These are phyloP conservation scores for Drosophila elegans DNA, from an alignment of 1,140 invertebrate genomes.

Conservation along the genomic window DNA sequence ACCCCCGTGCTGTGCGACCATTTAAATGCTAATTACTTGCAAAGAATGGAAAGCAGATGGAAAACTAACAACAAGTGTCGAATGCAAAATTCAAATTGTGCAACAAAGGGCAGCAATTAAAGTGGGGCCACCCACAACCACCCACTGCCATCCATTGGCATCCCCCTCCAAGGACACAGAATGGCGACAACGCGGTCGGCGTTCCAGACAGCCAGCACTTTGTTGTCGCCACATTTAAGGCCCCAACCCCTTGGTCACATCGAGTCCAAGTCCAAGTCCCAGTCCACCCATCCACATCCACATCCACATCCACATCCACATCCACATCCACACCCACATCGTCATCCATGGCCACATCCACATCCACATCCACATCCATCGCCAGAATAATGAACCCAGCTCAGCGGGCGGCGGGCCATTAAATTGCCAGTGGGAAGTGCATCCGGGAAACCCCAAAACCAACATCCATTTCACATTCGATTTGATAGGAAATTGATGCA, in stretches of 20 bases:
- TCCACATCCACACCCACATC: neutral
- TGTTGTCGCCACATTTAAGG: constrained; percentile 34
- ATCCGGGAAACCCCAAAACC: constrained; percentile 33
- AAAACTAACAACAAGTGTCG: constrained; percentile 23
- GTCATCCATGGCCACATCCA: constrained; percentile 1
- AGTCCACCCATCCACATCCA: neutral
- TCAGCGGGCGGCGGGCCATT: constrained; percentile 26
- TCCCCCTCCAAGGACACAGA: constrained; percentile 22
- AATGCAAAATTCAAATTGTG: constrained; percentile 30
- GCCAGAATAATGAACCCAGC: constrained; percentile 21
- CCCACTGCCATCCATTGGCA: constrained; percentile 1
- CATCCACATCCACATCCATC: neutral
- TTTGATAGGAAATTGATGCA: constrained; percentile 16
- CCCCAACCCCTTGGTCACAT: neutral
- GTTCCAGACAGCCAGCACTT: constrained; percentile 43
- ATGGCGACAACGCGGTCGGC: constrained; percentile 51
- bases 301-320: neutral
- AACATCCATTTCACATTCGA: constrained; percentile 26
- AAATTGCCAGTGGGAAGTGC: constrained; percentile 35
- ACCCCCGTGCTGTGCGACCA: constrained; percentile 23
- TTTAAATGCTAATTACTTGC: constrained; percentile 71
- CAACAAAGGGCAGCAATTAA: constrained; percentile 56
- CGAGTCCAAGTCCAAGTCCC: neutral
- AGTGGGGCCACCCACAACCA: constrained; percentile 13
- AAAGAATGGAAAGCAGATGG: constrained; percentile 5